Evolutionary conservation across 2,797 vertebrate genomes (phyloP).

Genomic region (Bucorvus abyssinicus): DNA sequence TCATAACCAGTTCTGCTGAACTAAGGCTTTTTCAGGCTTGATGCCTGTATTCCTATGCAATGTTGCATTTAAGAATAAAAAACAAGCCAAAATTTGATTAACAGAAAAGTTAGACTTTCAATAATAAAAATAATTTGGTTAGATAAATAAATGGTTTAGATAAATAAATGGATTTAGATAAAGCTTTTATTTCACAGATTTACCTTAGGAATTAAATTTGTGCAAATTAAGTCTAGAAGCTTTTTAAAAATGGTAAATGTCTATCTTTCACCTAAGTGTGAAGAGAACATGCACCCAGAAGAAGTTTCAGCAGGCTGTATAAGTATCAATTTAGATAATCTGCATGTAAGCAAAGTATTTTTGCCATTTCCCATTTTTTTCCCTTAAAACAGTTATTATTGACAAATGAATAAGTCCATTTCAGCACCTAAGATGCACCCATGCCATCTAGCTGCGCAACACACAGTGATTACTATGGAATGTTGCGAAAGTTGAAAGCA

Average conservation of each 20-base stretch:
- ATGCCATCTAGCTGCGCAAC: not conserved
- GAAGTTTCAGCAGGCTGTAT: not conserved
- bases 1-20: not conserved
- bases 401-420: not conserved
- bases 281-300: not conserved
- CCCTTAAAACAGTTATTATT: not conserved
- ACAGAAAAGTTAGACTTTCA: not conserved
- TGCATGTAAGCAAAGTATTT: not conserved
- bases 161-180: not conserved
- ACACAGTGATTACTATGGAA: not conserved
- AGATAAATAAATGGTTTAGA: not conserved
- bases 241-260: not conserved
- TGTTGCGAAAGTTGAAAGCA: not conserved
- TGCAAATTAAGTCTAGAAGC: not conserved
- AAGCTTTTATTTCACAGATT: not conserved
- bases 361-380: not conserved
- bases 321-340: not conserved
- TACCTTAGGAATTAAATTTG: not conserved
- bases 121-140: not conserved
- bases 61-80: not conserved
- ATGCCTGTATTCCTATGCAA: not conserved
- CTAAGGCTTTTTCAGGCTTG: not conserved
- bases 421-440: not conserved
- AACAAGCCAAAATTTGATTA: not conserved
- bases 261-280: not conserved